A percentile compares a stretch with the other conserved stretches of the same genome.
Evolutionary conservation across 2,797 vertebrate genomes (phyloP).

Genomic region (Cynopterus sphinx): DNA sequence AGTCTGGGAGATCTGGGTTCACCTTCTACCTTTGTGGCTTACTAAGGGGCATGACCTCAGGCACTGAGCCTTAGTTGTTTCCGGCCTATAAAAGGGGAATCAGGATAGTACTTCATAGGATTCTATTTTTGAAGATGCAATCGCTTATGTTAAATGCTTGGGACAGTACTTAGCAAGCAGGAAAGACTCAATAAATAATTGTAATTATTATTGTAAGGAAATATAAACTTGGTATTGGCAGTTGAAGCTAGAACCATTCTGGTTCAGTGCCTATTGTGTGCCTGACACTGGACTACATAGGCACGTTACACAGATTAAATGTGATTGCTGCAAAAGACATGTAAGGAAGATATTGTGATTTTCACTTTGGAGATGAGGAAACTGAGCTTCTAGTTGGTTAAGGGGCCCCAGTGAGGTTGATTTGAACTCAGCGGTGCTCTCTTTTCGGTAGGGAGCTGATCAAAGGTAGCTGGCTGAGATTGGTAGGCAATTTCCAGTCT

Average conservation of each 20-base stretch:
- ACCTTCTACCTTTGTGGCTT: not conserved
- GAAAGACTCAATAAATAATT: not conserved
- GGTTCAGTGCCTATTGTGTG: not conserved
- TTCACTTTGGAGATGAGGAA: conserved; percentile 33
- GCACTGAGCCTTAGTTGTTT: not conserved
- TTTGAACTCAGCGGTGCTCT: not conserved
- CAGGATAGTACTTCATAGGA: not conserved
- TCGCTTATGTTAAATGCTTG: not conserved
- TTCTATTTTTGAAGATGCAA: not conserved
- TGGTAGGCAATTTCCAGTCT: not conserved
- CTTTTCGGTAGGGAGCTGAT: not conserved
- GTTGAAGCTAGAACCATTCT: not conserved
- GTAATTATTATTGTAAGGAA: not conserved
- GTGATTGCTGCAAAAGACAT: not conserved
- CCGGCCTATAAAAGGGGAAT: not conserved
- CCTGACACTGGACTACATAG: not conserved
- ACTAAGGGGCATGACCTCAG: not conserved
- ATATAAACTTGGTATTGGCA: not conserved
- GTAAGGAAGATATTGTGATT: not conserved
- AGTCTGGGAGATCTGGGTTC: not conserved
- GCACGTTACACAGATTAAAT: not conserved
- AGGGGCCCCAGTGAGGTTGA: not conserved
- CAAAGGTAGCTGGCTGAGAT: not conserved
- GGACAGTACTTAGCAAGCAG: not conserved
- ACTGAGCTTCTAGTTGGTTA: not conserved